Evolutionary conservation across 2,797 vertebrate species (phyloP).

Genomic region (Lepilemur septentrionalis): DNA sequence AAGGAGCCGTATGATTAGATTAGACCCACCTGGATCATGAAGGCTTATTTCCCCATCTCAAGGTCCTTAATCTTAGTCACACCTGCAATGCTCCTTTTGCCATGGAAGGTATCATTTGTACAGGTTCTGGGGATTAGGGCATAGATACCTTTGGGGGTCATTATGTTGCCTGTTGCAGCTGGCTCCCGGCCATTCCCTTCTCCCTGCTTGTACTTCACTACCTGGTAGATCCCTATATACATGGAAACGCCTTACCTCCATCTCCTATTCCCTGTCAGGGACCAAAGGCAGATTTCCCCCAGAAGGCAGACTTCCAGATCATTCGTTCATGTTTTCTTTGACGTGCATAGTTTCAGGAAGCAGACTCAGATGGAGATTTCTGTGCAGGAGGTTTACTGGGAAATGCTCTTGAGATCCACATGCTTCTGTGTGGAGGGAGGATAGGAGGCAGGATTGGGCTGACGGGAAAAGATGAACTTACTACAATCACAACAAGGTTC

Average conservation of each 20-base stretch:
- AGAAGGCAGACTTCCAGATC: neutral
- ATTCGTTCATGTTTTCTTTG: neutral
- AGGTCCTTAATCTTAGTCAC: neutral
- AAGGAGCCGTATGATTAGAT: neutral
- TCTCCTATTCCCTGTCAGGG: neutral
- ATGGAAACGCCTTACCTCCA: neutral
- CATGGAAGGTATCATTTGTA: neutral
- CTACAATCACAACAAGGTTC: neutral
- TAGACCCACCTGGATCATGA: neutral
- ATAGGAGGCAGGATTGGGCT: neutral
- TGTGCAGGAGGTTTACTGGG: neutral
- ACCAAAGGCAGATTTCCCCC: neutral
- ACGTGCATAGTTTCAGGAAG: neutral
- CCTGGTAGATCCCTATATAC: neutral
- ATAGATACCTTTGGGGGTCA: neutral
- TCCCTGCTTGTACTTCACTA: neutral
- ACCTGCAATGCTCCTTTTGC: neutral
- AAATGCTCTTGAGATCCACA: neutral
- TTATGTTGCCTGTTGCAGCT: neutral
- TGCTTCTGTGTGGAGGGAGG: no score
- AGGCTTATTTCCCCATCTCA: neutral
- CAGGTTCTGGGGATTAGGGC: neutral
- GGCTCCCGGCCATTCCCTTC: neutral
- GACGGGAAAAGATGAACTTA: neutral
- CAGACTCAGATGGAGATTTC: neutral